Conservation (phyloP, 2,113 vertebrate species). For the Mastomys natalensis region DNA sequence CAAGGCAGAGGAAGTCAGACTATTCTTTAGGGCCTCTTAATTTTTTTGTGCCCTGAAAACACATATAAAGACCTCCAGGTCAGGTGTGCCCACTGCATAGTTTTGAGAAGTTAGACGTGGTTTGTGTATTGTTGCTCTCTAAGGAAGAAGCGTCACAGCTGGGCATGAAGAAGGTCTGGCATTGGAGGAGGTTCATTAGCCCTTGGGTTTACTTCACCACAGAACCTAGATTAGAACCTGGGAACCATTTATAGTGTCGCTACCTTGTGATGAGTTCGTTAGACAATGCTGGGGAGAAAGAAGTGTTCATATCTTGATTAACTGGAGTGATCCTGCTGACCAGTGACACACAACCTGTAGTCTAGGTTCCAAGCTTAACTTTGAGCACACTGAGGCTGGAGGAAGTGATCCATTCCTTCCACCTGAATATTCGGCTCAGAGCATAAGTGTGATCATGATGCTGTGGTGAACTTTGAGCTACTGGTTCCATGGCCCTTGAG, state of each 20-base stretch:
- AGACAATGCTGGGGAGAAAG: background rate
- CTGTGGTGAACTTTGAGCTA: background rate
- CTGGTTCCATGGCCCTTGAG: background rate
- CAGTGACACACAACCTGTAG: fast-evolving
- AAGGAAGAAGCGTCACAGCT: background rate
- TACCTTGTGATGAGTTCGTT: background rate
- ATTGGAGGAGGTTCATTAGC: background rate
- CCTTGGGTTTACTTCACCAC: background rate
- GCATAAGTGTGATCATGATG: background rate
- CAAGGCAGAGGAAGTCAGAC: background rate
- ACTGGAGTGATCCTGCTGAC: background rate
- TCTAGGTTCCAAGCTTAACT: background rate
- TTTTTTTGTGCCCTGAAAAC: background rate
- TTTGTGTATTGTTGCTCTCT: background rate
- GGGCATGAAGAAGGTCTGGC: background rate
- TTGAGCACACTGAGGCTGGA: background rate
- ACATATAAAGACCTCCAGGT: background rate
- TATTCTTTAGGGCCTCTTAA: too few species aligned
- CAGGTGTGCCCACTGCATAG: background rate
- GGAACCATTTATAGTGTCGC: background rate
- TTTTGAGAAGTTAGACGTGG: background rate
- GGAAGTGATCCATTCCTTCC: background rate
- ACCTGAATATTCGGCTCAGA: fast-evolving
- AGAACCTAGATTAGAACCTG: background rate
- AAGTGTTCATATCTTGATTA: background rate